A percentile compares a stretch with the other conserved stretches of the same genome.
Conservation (phyloP, 2,797 vertebrate genomes). For the Sandelia bainsii region DNA sequence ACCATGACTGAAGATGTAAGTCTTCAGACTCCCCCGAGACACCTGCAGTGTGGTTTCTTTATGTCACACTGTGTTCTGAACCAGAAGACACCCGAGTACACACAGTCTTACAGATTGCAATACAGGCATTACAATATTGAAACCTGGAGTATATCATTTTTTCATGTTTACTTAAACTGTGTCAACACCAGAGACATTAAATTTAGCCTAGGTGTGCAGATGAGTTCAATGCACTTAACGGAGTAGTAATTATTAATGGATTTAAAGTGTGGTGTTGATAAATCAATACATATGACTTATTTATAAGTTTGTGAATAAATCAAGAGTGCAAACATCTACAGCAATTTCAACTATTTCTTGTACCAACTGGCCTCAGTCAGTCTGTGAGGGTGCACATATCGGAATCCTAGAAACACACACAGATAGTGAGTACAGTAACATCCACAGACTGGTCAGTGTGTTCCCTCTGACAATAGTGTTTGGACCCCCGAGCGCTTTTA, state of each 20-base stretch:
- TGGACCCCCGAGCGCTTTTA: slow-evolving; percentile 79
- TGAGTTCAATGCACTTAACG: neutral
- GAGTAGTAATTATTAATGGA: neutral
- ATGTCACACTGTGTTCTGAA: slow-evolving; percentile 58
- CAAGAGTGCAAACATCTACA: neutral
- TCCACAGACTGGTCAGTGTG: slow-evolving; percentile 50
- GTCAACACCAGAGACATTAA: slow-evolving; percentile 12
- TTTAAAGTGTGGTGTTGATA: slow-evolving; percentile 3
- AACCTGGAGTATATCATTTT: slow-evolving; percentile 16
- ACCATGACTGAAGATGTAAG: slow-evolving; percentile 12
- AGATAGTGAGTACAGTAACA: slow-evolving; percentile 58
- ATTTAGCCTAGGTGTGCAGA: neutral
- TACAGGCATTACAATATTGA: neutral
- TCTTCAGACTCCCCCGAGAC: slow-evolving; percentile 35
- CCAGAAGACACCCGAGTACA: slow-evolving; percentile 7
- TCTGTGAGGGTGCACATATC: slow-evolving; percentile 7
- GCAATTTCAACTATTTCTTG: neutral
- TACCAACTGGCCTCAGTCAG: neutral
- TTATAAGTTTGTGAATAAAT: slow-evolving; percentile 13
- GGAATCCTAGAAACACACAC: slow-evolving; percentile 23
- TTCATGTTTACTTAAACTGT: slow-evolving; percentile 5
- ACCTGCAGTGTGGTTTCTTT: slow-evolving; percentile 64
- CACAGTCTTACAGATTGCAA: neutral
- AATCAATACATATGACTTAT: neutral
- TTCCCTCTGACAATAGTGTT: slow-evolving; percentile 73